Evolutionary conservation across 1,140 invertebrate species (phyloP), one percentile per base, ranked within the genome.

Genomic region (Drosophila nebulosa): DNA sequence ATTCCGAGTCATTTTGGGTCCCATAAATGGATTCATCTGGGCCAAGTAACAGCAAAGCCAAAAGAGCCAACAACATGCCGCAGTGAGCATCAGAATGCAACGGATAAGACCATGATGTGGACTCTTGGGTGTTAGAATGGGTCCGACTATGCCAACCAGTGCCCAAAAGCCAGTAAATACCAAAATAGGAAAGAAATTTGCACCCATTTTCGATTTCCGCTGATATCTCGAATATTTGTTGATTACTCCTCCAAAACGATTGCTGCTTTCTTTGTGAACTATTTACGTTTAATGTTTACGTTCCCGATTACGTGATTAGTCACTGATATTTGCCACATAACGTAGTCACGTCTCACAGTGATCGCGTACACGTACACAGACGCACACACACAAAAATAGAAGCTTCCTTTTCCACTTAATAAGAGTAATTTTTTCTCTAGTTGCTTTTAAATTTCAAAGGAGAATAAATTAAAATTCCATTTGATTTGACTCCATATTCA

Each of bases 31-130:
- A 92, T 99, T 98, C 95, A 98, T 96, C 92, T 99, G 98, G 35
- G 96, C 95, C 94, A 98, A 95, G 84, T 97, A 98, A 72, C 96
- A 97, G 91, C 96, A 97, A 52, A 98, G 92, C 97, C 97, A 99
- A 91, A 98, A 98, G 55, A 98, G 92, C 96, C 97, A 98, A 92
- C 97, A 98, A 30, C 95, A 96, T 27, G 95, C 95, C n/a, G 96
- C 96, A 51, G 97, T 97, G 91, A 98, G 89, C 91, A 97, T 96
- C 50, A 98, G 92, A 74, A 97, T 93, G 56, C 96, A 95, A 92
- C 97, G 96, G 64, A 97, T 94, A 71, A 98, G 94, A 93, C 78
- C 63, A 92, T 96, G 94, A 91, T 98, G 97, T 9, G 96, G 96
- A 52, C 96, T 96, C 92, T 97, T 97, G n/a, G 97, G 97, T 5